Percentiles rank a stretch among this genome's conserved stretches.
phyloP scores from a whole-genome alignment of 2,797 vertebrate species.

The Pseudochirops cupreus region DNA sequence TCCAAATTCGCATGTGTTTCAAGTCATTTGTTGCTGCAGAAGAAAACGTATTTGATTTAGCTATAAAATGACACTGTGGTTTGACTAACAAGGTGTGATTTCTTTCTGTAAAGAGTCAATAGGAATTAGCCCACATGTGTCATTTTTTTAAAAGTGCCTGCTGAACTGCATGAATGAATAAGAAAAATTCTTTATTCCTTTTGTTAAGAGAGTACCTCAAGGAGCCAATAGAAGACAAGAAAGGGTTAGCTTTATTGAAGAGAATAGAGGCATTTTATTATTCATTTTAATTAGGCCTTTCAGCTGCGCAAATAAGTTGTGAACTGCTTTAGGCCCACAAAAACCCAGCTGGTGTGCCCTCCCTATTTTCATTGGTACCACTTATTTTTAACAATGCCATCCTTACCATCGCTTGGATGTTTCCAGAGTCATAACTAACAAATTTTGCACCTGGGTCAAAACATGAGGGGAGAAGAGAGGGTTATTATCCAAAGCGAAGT shows the following conservation, averaged over 20 bases:
- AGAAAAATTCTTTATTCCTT: slow-evolving; percentile 40
- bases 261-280: not conserved
- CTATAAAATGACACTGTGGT: slow-evolving; percentile 67
- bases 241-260: not conserved
- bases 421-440: not conserved
- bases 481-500: not conserved
- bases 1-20: slow-evolving; percentile 64
- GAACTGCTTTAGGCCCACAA: not conserved
- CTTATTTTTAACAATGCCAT: not conserved
- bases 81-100: slow-evolving; percentile 75
- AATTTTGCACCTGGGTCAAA: not conserved
- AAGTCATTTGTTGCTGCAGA: slow-evolving; percentile 44
- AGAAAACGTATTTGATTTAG: slow-evolving; percentile 73
- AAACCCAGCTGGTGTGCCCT: not conserved
- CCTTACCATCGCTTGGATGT: not conserved
- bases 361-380: not conserved
- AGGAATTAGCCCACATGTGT: slow-evolving; percentile 43
- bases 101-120: slow-evolving; percentile 62
- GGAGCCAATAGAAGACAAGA: slow-evolving; percentile 33
- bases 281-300: slow-evolving; percentile 37
- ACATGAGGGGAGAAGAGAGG: not conserved
- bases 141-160: slow-evolving; percentile 57
- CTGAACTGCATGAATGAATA: slow-evolving; percentile 45
- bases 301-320: slow-evolving; percentile 36
- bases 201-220: slow-evolving; percentile 28